A percentile compares a stretch with the other conserved stretches of the same genome.
Evolutionary conservation across 2,888 invertebrate species (phyloP).

Genomic region (Diaperis boleti): DNA sequence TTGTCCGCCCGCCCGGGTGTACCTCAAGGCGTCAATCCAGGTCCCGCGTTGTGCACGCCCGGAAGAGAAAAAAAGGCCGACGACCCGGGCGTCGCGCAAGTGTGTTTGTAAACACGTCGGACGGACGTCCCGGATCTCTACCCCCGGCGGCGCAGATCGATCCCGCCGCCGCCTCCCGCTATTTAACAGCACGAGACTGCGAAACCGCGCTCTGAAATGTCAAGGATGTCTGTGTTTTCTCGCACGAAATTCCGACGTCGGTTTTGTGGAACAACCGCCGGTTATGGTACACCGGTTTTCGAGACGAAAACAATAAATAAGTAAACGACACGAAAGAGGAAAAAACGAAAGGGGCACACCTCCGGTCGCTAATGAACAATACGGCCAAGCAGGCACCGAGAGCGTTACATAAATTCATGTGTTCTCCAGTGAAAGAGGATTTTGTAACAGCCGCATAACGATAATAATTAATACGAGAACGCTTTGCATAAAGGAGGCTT

Average conservation of each 20-base stretch:
- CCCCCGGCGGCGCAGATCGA: background rate
- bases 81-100: background rate
- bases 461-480: constrained; percentile 42
- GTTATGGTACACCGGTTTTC: constrained; percentile 10
- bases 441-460: constrained; percentile 42
- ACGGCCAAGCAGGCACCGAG: background rate
- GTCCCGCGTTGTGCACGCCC: too few species aligned
- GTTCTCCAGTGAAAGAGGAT: constrained; percentile 43
- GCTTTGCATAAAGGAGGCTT: constrained; percentile 30
- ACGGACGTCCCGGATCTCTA: background rate
- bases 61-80: background rate
- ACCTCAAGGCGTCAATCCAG: too few species aligned
- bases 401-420: constrained; percentile 29
- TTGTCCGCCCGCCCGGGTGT: too few species aligned
- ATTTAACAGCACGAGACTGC: constrained; percentile 41
- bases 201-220: constrained; percentile 47
- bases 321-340: background rate
- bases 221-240: constrained; percentile 49
- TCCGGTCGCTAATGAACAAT: constrained; percentile 13
- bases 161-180: background rate
- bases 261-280: constrained; percentile 2
- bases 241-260: constrained; percentile 35
- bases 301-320: background rate
- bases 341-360: constrained; percentile 3
- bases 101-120: background rate